A percentile compares a stretch with the other conserved stretches of the same genome.
Evolutionary conservation across 92 coral and sea anemone genomes (phyloP).

Genomic region (Siderastrea siderea): DNA sequence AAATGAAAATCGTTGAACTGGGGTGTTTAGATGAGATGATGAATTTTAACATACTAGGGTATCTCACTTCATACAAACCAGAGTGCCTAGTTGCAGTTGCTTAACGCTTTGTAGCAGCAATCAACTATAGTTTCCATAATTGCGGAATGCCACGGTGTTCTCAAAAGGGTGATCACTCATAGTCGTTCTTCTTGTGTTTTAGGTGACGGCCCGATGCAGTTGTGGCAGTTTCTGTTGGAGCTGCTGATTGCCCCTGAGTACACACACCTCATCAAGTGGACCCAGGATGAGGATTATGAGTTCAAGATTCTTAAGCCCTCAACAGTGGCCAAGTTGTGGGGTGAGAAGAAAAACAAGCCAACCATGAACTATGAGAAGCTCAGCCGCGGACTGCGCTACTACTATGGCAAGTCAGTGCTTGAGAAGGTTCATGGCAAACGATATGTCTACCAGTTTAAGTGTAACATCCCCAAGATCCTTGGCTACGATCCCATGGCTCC

Average conservation of each 20-base stretch:
- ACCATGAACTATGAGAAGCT: slow-evolving; percentile 97
- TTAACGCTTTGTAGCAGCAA: too few species aligned
- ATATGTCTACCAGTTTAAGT: slow-evolving; percentile 94
- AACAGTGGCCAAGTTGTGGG: slow-evolving; percentile 90
- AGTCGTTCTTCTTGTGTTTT: neutral
- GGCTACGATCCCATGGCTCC: slow-evolving; percentile 91
- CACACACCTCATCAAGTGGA: slow-evolving; percentile 80
- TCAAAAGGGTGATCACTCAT: too few species aligned
- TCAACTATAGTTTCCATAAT: too few species aligned
- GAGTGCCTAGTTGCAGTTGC: too few species aligned
- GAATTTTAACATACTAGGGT: too few species aligned
- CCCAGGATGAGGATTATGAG: slow-evolving; percentile 87
- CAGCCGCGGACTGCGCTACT: slow-evolving; percentile 95
- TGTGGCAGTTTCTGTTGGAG: slow-evolving; percentile 94
- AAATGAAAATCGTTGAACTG: too few species aligned
- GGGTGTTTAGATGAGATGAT: too few species aligned
- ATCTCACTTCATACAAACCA: too few species aligned
- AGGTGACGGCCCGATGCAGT: slow-evolving; percentile 95
- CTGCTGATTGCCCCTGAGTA: slow-evolving; percentile 59
- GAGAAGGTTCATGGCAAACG: slow-evolving; percentile 97
- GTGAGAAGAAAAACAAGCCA: slow-evolving; percentile 91
- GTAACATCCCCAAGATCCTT: slow-evolving; percentile 90
- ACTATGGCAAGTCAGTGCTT: slow-evolving; percentile 92
- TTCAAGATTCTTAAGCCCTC: slow-evolving; percentile 89
- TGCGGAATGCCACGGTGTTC: too few species aligned